Evolutionary conservation across 2,113 vertebrate species (phyloP), one percentile per base, ranked within the genome.

Genomic region (Albula goreensis): DNA sequence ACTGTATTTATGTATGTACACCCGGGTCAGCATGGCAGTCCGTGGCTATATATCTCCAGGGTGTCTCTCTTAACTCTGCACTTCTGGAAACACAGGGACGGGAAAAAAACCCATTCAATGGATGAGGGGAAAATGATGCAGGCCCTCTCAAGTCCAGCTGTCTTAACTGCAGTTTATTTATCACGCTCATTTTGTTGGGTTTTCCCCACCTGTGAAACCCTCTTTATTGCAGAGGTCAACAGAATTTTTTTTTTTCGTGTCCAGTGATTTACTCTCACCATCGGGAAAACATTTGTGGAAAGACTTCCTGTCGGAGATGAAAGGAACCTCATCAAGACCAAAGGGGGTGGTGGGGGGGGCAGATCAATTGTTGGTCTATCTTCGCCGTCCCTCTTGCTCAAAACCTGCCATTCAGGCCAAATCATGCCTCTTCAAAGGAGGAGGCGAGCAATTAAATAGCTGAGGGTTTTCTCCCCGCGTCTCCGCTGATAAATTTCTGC

Each of bases 261-360:
- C 50, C 80, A 31, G 8, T 25, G 51, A 81, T 81, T 53, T 53
- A 56, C 51, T 53, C 2, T 50, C 25, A 51, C 80, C 80, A 81
- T 81, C 19, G 60, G 60, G 60, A 66, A 74, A 74, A 31, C 70
- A 74, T 74, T n/a, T 25, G 52, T 49, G 51, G n/a, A 81, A 31
- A 25, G 50, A 31, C 80, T 81, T 31, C 80, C 80, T 81, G 49
- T 81, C 5, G 22, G 50, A 81, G 50, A 81, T 81, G 51, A 81
- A 81, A 81, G 80, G 15, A 19, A 53, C 0, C 31, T 50, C 25
- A 50, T 80, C 79, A 49, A 50, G 79, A 80, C 6, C 50, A 80
- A 41, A 41, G 31, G 31, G 31, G 31, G 31, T 41, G 31, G 31
- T 41, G 31, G 31, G 31, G 31, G 31, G 79, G 79, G 25, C 79